Evolutionary conservation across 2,888 invertebrate genomes (phyloP), one percentile per base, ranked within the genome.

Genomic region (Tanypteryx hageni): DNA sequence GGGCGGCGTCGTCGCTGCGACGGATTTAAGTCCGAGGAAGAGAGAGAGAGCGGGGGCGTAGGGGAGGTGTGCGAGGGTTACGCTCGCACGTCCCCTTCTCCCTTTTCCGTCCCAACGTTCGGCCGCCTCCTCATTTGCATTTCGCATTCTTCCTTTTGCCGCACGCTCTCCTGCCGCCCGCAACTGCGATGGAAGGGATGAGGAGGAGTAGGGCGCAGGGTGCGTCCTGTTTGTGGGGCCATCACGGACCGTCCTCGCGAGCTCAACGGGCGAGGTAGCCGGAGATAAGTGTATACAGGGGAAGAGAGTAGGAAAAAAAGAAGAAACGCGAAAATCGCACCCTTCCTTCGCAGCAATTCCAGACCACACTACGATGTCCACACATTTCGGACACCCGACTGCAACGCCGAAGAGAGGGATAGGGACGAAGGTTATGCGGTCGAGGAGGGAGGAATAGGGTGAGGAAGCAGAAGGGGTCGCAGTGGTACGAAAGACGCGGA

Each of bases 361-460:
- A 89, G 61, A 64, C 86, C 86, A 27, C 86, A 59, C 61, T 31
- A 86, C 86, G 86, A 86, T 59, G 86, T 86, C 86, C 86, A 59
- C 86, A 59, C 86, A 59, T 86, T 86, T 86, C 61, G 86, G 59
- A 59, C 86, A 31, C 44, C 83, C 83, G 18, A 83, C 83, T 83
- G 83, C 56, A 83, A 83, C 57, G n/a, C 83, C 57, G 82, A n/a
- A n/a, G 5, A 3, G 82, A 82, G 82, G 31, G 83, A 83, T 27
- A 61, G 5, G 61, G 61, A 7, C 4, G n/a, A 16, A 64, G 68
- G 59, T 59, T 59, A 14, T 61, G 61, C 61, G 89, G 89, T 68
- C 89, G 44, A n/a, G 27, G 64, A 22, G 14, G 61, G 16, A 13
- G 85, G 14, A 83, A 22, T n/a, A 76, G 27, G n/a, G 14, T 82